Evolutionary conservation across 2,113 vertebrate species (phyloP).

Genomic region (Mesembrinibis cayennensis): DNA sequence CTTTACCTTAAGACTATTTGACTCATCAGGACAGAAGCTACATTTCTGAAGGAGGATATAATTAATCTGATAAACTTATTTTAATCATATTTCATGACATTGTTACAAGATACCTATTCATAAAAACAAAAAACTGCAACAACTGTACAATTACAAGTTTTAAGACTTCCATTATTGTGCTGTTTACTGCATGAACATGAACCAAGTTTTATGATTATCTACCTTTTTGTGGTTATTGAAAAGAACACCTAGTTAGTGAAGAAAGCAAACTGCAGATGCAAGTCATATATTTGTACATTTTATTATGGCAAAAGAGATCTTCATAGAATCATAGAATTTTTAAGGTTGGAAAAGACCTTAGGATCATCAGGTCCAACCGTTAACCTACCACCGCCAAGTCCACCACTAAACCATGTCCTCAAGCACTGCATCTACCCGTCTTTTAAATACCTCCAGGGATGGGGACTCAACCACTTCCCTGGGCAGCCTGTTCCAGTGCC

Average conservation of each 20-base stretch:
- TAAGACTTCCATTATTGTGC: not conserved
- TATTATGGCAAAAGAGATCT: not conserved
- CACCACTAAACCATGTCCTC: too few relatives aligned
- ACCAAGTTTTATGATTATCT: not conserved
- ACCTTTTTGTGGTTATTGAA: not conserved
- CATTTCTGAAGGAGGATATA: not conserved
- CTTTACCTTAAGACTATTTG: not conserved
- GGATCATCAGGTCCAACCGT: too few relatives aligned
- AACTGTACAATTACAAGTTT: not conserved
- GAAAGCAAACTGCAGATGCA: not conserved
- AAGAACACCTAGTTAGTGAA: not conserved
- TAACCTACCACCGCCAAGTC: too few relatives aligned
- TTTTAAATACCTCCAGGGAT: too few relatives aligned
- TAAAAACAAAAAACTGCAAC: not conserved
- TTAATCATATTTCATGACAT: not conserved
- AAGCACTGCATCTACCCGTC: too few relatives aligned
- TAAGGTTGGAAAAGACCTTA: too few relatives aligned
- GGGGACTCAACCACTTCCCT: too few relatives aligned
- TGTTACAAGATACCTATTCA: not conserved
- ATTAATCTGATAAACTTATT: not conserved
- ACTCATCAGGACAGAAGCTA: not conserved
- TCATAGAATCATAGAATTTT: too few relatives aligned
- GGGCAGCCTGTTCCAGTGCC: too few relatives aligned
- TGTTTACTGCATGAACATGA: not conserved
- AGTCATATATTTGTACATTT: not conserved